phyloP scores from a whole-genome alignment of 1,140 invertebrate genomes.

The Sinonovacula constricta region DNA sequence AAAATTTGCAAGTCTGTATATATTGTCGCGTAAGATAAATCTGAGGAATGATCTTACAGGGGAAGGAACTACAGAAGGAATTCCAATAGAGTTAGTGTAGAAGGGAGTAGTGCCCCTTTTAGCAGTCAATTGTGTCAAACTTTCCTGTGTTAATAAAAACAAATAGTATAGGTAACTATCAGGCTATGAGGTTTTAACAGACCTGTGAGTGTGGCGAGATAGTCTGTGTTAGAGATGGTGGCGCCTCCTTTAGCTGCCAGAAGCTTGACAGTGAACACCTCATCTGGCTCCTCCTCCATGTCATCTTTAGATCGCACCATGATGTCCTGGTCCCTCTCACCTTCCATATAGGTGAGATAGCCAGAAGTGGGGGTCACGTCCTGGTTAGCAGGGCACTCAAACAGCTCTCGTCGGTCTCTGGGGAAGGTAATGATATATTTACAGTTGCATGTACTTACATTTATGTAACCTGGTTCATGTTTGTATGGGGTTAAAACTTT shows the following conservation, averaged over 20 bases:
- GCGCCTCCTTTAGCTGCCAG: slow-evolving; percentile 70
- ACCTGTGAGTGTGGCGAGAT: slow-evolving; percentile 72
- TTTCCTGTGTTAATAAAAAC: too few species aligned
- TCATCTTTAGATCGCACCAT: slow-evolving; percentile 67
- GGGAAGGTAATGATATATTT: slow-evolving; percentile 31
- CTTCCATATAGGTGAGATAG: slow-evolving; percentile 60
- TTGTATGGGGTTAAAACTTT: background rate
- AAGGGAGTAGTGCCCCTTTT: too few species aligned
- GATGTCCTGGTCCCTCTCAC: slow-evolving; percentile 50
- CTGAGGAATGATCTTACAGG: too few species aligned
- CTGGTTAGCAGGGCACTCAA: slow-evolving; percentile 53
- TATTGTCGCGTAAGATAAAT: too few species aligned
- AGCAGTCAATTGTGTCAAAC: too few species aligned
- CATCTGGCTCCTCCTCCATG: slow-evolving; percentile 70
- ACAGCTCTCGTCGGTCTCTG: slow-evolving; percentile 71
- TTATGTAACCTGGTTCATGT: background rate
- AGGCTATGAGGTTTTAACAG: too few species aligned
- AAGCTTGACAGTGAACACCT: slow-evolving; percentile 72
- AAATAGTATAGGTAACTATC: too few species aligned
- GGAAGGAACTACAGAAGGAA: too few species aligned
- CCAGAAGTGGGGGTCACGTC: slow-evolving; percentile 74
- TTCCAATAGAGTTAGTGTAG: too few species aligned
- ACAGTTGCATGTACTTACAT: background rate
- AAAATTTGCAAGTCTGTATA: too few species aligned
- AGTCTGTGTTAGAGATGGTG: slow-evolving; percentile 60